A percentile compares a stretch with the other conserved stretches of the same genome.
These are phyloP conservation scores for Cheilosia vulpina DNA, from an alignment of 2,888 invertebrate genomes.

Conservation along the genomic window DNA sequence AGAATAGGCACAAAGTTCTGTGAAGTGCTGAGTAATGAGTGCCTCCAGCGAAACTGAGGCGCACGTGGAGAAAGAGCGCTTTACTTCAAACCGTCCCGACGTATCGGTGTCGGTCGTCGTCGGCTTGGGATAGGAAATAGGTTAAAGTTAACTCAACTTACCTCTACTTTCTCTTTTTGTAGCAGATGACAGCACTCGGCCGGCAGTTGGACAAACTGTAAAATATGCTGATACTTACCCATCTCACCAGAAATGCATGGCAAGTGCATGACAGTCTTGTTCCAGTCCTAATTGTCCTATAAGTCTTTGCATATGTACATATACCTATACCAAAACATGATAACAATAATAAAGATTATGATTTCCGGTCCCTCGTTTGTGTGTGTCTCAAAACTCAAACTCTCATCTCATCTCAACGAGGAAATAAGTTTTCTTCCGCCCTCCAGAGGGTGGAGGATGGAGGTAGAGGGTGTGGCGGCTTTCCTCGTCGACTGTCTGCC, in stretches of 20 bases:
- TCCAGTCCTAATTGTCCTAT: constrained; percentile 58
- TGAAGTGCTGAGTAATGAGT: constrained; percentile 58
- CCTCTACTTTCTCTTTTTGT: constrained; percentile 21
- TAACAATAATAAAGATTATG: constrained; percentile 62
- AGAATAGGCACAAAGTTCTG: constrained; percentile 62
- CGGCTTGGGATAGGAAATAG: constrained; percentile 25
- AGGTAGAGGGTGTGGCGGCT: neutral
- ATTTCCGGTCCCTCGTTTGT: constrained; percentile 45
- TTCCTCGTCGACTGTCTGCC: constrained; percentile 30
- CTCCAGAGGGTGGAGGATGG: neutral
- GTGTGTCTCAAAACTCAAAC: constrained; percentile 7
- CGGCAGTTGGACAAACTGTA: constrained; percentile 1
- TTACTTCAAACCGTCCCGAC: constrained; percentile 10
- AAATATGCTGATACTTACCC: constrained; percentile 1
- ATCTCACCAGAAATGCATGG: constrained; percentile 1
- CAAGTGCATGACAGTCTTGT: constrained; percentile 39
- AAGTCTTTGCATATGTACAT: too few relatives aligned
- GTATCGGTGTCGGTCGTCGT: neutral
- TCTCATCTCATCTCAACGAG: constrained; percentile 9
- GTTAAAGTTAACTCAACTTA: constrained; percentile 44
- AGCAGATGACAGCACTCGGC: neutral
- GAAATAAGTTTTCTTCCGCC: constrained; percentile 39
- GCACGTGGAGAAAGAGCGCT: constrained; percentile 43
- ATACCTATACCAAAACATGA: constrained; percentile 44
- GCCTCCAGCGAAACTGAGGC: constrained; percentile 47